Percentiles rank a stretch among this genome's conserved stretches.
These are phyloP conservation scores for Megalops cyprinoides DNA, from an alignment of 2,797 vertebrate genomes.

Conservation along the genomic window DNA sequence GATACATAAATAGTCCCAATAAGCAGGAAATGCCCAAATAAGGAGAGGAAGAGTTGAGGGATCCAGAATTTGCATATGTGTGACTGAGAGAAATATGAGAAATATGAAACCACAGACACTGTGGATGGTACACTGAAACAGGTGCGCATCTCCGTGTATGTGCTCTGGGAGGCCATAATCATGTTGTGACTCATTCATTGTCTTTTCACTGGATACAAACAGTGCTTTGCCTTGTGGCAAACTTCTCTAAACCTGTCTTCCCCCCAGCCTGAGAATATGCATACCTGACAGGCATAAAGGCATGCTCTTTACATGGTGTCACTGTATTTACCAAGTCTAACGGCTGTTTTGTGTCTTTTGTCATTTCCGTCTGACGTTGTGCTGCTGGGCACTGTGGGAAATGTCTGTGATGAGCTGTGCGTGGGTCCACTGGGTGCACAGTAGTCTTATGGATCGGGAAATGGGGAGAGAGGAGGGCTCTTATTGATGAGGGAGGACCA, in stretches of 20 bases:
- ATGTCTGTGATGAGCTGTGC: no score
- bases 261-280: no score
- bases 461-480: no score
- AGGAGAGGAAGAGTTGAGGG: not conserved
- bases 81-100: not conserved
- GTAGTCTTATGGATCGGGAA: no score
- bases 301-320: not conserved
- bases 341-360: not conserved
- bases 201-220: not conserved
- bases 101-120: no score
- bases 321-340: not conserved
- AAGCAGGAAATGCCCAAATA: not conserved
- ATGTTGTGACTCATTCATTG: slow-evolving; percentile 18
- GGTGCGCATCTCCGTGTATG: slow-evolving; percentile 18
- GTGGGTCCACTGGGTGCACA: no score
- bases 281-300: not conserved
- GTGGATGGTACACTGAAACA: not conserved
- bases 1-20: not conserved
- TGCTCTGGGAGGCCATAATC: not conserved
- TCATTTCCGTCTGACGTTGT: not conserved
- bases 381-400: not conserved
- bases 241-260: not conserved
- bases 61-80: not conserved
- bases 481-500: no score
- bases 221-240: not conserved